Percentiles rank a stretch among this genome's conserved stretches.
These are phyloP conservation scores for Trogon surrucura DNA, from an alignment of 2,113 vertebrate species.

Conservation along the genomic window DNA sequence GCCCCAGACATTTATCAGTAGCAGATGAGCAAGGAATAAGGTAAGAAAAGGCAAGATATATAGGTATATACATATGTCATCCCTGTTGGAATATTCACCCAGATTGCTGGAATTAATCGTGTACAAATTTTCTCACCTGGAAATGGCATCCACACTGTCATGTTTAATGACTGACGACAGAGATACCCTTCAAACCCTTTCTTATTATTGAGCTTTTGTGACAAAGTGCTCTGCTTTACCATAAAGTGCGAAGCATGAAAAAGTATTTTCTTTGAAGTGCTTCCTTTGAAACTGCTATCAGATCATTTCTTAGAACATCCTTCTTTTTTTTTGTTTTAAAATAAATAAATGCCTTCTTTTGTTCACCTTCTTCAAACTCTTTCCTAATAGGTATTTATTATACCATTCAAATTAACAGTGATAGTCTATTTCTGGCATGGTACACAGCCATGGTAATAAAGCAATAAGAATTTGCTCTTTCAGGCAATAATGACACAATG, in stretches of 20 bases:
- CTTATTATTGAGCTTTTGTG: not conserved
- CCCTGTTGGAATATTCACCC: not conserved
- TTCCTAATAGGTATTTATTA: not conserved
- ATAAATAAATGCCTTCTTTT: not conserved
- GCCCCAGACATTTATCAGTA: not conserved
- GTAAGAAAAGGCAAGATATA: not conserved
- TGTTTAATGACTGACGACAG: not conserved
- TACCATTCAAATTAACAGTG: not conserved
- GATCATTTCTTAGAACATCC: not conserved
- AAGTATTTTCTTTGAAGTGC: not conserved
- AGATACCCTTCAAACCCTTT: not conserved
- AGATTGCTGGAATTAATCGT: not conserved
- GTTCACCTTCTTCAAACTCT: not conserved
- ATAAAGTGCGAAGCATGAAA: not conserved
- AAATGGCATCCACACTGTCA: not conserved
- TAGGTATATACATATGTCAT: not conserved
- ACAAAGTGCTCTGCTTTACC: not conserved
- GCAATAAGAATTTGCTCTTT: not conserved
- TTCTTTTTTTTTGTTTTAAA: not conserved
- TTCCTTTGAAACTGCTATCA: not conserved
- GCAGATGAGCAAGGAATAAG: not conserved
- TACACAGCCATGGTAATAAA: not conserved
- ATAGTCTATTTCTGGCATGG: not conserved
- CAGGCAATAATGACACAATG: not conserved
- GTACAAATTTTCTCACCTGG: not conserved